These are phyloP conservation scores for Mohoua ochrocephala DNA, from an alignment of 2,113 vertebrate species.

Conservation along the genomic window DNA sequence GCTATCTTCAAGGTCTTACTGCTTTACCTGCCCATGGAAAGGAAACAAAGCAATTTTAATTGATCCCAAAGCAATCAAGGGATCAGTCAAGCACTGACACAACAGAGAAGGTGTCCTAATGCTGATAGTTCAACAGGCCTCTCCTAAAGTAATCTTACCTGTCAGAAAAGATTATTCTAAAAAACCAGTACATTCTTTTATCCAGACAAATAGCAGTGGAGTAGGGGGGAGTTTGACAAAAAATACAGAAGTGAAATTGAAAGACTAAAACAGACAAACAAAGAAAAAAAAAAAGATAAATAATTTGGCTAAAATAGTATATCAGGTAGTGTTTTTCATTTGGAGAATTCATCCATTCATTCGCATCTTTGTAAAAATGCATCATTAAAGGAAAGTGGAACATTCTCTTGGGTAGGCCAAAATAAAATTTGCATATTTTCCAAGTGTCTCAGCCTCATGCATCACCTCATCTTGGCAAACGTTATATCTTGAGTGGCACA, in stretches of 20 bases:
- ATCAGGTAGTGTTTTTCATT: rapidly evolving
- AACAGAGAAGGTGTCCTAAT: background rate
- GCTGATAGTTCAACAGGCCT: background rate
- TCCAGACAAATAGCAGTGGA: rapidly evolving
- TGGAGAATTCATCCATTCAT: background rate
- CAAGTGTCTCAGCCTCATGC: background rate
- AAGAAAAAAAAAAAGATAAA: background rate
- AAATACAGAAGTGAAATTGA: background rate
- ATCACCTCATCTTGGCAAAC: background rate
- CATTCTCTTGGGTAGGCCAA: background rate
- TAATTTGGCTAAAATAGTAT: background rate
- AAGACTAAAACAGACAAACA: background rate
- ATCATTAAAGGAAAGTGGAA: background rate
- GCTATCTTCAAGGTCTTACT: background rate
- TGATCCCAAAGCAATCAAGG: background rate
- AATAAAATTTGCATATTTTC: background rate
- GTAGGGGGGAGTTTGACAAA: background rate
- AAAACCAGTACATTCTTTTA: background rate
- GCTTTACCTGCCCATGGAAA: background rate
- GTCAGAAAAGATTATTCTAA: background rate
- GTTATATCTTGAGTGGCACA: background rate
- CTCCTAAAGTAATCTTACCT: background rate
- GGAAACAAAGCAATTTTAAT: background rate
- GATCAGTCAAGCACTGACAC: background rate
- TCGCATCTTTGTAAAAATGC: background rate